A percentile compares a stretch with the other conserved stretches of the same genome.
These are phyloP conservation scores for Onychostoma macrolepis DNA, from an alignment of 2,113 vertebrate genomes.

Conservation along the genomic window DNA sequence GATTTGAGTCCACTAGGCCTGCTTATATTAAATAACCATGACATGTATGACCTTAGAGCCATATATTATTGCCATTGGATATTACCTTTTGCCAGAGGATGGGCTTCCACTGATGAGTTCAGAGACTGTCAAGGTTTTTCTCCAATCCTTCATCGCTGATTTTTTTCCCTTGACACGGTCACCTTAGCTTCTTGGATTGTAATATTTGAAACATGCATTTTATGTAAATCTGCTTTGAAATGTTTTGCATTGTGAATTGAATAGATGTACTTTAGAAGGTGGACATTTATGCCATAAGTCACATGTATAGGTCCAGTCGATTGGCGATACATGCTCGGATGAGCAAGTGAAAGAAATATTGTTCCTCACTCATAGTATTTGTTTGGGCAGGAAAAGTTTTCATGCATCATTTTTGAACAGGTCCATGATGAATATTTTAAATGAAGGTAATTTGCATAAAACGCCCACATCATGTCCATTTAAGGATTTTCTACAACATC, in stretches of 20 bases:
- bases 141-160: not conserved
- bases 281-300: not conserved
- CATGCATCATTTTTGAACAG: not conserved
- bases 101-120: not conserved
- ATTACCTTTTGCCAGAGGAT: not conserved
- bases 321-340: not conserved
- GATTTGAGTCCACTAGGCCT: not conserved
- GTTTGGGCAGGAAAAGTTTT: not conserved
- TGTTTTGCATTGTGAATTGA: not conserved
- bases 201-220: not conserved
- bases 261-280: not conserved
- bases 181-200: not conserved
- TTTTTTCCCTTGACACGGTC: not conserved
- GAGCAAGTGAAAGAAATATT: not conserved
- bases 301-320: not conserved
- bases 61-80: not conserved
- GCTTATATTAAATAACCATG: not conserved
- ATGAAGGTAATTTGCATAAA: not conserved
- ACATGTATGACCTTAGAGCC: not conserved
- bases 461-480: not conserved
- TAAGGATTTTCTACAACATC: no score
- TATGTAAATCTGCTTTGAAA: not conserved
- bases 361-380: not conserved
- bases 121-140: not conserved
- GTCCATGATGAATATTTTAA: not conserved